Evolutionary conservation across 2,113 vertebrate genomes (phyloP).

Genomic region (Camelus dromedarius): DNA sequence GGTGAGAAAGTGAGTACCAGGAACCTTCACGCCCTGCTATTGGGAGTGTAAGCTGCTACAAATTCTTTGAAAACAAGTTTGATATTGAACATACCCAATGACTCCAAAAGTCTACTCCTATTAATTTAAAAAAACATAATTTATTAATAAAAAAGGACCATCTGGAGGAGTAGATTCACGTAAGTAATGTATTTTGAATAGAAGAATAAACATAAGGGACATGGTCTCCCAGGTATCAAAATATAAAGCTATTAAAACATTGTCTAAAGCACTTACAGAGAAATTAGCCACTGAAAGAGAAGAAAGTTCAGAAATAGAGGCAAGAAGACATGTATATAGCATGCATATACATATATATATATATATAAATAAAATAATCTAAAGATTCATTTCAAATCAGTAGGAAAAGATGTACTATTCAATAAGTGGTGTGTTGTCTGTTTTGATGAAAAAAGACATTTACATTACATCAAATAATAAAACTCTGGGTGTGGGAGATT

Average conservation of each 20-base stretch:
- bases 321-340: neutral
- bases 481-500: neutral
- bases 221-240: neutral
- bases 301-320: neutral
- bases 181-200: neutral
- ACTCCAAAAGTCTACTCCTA: neutral
- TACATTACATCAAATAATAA: neutral
- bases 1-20: neutral
- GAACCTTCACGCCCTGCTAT: neutral
- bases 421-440: neutral
- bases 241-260: neutral
- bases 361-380: neutral
- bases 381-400: neutral
- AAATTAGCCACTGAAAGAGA: neutral
- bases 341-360: too few relatives aligned
- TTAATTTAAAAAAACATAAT: neutral
- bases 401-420: neutral
- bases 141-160: neutral
- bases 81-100: neutral
- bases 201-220: neutral
- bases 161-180: neutral
- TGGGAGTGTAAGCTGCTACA: neutral
- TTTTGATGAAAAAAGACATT: neutral
- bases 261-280: slow-evolving; percentile 9
- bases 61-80: neutral